Evolutionary conservation across 2,888 invertebrate species (phyloP), one percentile per base, ranked within the genome.

Genomic region (Sericinus montela): DNA sequence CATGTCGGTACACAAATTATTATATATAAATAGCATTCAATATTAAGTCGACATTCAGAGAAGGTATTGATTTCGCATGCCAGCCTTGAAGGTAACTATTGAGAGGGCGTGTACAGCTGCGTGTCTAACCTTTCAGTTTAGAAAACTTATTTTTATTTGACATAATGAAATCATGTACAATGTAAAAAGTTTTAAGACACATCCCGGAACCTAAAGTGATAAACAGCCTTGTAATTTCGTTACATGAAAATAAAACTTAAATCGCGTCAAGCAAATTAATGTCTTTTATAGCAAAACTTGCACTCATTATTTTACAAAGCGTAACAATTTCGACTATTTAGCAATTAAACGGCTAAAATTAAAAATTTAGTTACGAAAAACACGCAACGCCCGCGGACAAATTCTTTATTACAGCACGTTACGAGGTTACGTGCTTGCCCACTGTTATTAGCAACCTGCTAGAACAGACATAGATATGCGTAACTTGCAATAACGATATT

Each of bases 291-390:
- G 11, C 6, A 45, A 41, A 40, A 23, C 37, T 59, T 68, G 81
- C 78, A 79, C 84, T 80, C 78, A 72, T 78, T 82, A 74, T 71
- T 72, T 74, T 70, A 65, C 64, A 74, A 78, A 63, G 76, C 81
- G 79, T 76, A 83, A 85, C 83, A 73, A 76, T 75, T 53, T 38
- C 34, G 60, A 63, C 57, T 73, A 66, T 70, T 76, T 67, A 65
- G 65, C 67, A 72, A 70, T 67, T 57, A 51, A 59, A 53, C 74
- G 78, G 76, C 79, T 79, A 70, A 25, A 77, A 75, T 76, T 71
- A 75, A 73, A 70, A 55, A 60, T 55, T 58, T 53, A 62, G 72
- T 85, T 80, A 79, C 84, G 80, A 73, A 82, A 83, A 76, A 51
- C 68, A 73, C 61, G 75, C 76, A 67, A 76, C 62, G 65, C 52